Conservation (phyloP, 23 tunicate species). For the Ascidia mentula region DNA sequence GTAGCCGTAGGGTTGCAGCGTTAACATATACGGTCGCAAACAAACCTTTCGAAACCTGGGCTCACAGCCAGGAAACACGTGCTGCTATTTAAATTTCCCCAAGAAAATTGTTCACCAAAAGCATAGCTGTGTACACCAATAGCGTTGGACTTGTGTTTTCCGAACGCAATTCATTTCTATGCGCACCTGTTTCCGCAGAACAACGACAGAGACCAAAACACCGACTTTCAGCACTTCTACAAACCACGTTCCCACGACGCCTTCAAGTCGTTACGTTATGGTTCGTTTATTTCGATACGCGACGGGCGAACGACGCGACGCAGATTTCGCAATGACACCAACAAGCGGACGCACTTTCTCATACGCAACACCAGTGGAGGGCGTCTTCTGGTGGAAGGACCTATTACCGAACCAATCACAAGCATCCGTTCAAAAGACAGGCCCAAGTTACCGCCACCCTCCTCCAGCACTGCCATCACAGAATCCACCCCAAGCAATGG, state of each 20-base stretch:
- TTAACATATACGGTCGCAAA: no score
- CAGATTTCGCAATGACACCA: not conserved
- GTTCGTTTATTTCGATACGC: slow-evolving; percentile 11
- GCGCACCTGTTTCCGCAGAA: slow-evolving; percentile 16
- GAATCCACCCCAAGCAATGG: not conserved
- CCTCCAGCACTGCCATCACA: not conserved
- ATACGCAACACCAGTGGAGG: not conserved
- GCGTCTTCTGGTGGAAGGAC: not conserved
- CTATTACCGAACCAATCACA: not conserved
- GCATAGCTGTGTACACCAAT: no score
- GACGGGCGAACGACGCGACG: slow-evolving; percentile 21
- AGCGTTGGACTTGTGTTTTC: no score
- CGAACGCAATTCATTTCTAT: not conserved
- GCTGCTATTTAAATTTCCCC: no score
- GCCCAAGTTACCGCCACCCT: not conserved
- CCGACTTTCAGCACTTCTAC: slow-evolving; percentile 37
- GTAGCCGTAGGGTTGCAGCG: no score
- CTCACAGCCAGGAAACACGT: no score
- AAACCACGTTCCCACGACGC: slow-evolving; percentile 21
- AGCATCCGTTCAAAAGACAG: not conserved
- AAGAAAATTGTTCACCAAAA: no score
- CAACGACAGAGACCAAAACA: slow-evolving; percentile 21
- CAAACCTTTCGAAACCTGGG: no score
- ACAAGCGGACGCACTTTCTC: slow-evolving; percentile 30
- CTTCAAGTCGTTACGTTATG: slow-evolving; percentile 18